A percentile compares a stretch with the other conserved stretches of the same genome.
These are phyloP conservation scores for Macrosiphum euphorbiae DNA, from an alignment of 2,888 invertebrate genomes.

Conservation along the genomic window DNA sequence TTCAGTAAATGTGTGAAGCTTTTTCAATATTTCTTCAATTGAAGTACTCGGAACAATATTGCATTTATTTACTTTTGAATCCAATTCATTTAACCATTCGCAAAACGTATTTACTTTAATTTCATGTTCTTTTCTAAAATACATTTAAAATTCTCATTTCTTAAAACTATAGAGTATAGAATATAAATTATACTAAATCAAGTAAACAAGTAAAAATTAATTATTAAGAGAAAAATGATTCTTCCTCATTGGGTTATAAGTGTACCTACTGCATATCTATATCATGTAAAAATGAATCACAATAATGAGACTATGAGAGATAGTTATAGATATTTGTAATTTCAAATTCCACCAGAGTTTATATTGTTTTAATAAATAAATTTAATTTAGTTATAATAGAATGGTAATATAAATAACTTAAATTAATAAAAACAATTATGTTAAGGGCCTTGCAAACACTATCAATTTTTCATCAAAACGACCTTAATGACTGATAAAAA, in stretches of 20 bases:
- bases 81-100: constrained; percentile 77
- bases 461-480: no score
- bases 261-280: neutral
- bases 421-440: neutral
- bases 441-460: neutral
- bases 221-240: neutral
- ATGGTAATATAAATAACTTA: neutral
- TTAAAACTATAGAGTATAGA: neutral
- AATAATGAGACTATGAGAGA: neutral
- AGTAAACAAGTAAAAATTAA: neutral
- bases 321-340: neutral
- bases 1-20: constrained; percentile 83
- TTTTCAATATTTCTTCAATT: constrained; percentile 83
- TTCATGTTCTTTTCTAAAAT: constrained; percentile 82
- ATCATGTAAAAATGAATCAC: neutral
- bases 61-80: constrained; percentile 79
- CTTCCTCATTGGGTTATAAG: neutral
- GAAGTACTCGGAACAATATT: constrained; percentile 86
- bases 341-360: neutral
- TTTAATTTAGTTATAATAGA: neutral
- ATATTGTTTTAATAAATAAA: neutral
- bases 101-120: constrained; percentile 83
- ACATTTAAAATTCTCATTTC: neutral
- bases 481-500: no score
- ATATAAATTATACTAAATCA: neutral